A percentile compares a stretch with the other conserved stretches of the same genome.
Evolutionary conservation across 92 coral and sea anemone genomes (phyloP).

Genomic region (Metridium senile): DNA sequence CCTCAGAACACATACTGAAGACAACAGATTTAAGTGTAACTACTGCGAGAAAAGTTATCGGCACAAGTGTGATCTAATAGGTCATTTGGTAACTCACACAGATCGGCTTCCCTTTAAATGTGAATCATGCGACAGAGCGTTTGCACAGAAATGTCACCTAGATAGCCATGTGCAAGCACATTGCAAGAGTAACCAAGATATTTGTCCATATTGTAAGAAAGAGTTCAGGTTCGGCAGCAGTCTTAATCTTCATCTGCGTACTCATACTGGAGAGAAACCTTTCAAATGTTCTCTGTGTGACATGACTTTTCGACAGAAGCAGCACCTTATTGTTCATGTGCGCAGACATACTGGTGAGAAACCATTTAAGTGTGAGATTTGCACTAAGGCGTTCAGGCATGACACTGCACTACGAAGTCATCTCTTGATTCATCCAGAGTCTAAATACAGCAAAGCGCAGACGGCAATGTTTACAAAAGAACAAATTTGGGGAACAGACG

Average conservation of each 20-base stretch:
- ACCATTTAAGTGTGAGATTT: not conserved
- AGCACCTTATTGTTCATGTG: slow-evolving; percentile 17
- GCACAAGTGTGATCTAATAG: not conserved
- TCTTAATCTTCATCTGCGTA: slow-evolving; percentile 2
- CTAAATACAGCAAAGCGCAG: not conserved
- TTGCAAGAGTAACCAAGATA: slow-evolving; percentile 44
- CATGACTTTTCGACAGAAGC: slow-evolving; percentile 10
- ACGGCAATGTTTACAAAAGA: slow-evolving; percentile 5
- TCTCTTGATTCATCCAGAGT: slow-evolving; percentile 3
- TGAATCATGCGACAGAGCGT: not conserved
- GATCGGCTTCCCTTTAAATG: not conserved
- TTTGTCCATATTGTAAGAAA: slow-evolving; percentile 47
- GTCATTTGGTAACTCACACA: not conserved
- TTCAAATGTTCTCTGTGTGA: slow-evolving; percentile 6
- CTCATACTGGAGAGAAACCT: slow-evolving; percentile 5
- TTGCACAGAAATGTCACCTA: not conserved
- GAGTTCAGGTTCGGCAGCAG: slow-evolving; percentile 31
- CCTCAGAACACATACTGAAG: not conserved
- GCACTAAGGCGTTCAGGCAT: slow-evolving; percentile 10
- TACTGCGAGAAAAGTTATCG: not conserved
- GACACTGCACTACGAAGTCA: slow-evolving; percentile 15
- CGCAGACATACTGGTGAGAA: slow-evolving; percentile 7
- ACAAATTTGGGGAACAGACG: not conserved
- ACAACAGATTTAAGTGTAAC: not conserved
- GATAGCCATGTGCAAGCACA: slow-evolving; percentile 13